phyloP scores from a whole-genome alignment of 2,113 vertebrate genomes.

The zebrafish (Danio rerio) region GRCz12tu NC_133185.1:16260001-16260500 shows the following conservation, averaged over 20 bases:
- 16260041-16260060: slow-evolving; percentile 29
- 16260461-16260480: not conserved
- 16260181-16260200: not conserved
- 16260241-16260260: slow-evolving; percentile 1
- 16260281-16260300: not conserved
- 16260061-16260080: not conserved
- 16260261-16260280: slow-evolving; percentile 15
- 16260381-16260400: not conserved
- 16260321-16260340: not conserved
- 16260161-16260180: not conserved
- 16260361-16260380: not conserved
- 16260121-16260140: not conserved
- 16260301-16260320: not conserved
- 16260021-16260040: not conserved
- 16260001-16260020: not conserved
- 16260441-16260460: not conserved
- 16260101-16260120: slow-evolving; percentile 9
- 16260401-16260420: not conserved
- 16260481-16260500: not conserved
- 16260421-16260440: not conserved
- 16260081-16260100: not conserved
- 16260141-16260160: slow-evolving; percentile 4
- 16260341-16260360: not conserved
- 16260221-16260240: not conserved
- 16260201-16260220: not conserved